Percentiles rank a stretch among this genome's conserved stretches.
phyloP scores from a whole-genome alignment of 2,113 vertebrate species.

The Rafetus swinhoei region DNA sequence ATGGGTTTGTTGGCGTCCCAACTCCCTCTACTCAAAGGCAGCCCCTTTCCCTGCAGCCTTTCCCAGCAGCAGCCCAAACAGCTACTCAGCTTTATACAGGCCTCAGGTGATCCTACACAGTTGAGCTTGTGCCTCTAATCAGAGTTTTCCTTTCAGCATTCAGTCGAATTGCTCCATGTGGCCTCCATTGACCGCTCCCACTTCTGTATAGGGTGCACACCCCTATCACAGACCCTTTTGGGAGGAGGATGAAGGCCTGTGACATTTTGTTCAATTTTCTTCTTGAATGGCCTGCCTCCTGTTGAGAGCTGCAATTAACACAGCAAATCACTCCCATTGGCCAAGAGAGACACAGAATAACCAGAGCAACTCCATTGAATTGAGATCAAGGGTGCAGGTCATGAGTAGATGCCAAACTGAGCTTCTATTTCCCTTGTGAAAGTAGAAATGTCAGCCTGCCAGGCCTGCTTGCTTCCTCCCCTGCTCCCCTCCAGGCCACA shows the following conservation, averaged over 20 bases:
- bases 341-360: constrained; percentile 3
- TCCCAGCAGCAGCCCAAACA: no score
- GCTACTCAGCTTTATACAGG: no score
- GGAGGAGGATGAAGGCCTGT: neutral
- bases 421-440: constrained; percentile 42
- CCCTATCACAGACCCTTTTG: no score
- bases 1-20: no score
- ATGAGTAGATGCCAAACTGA: constrained; percentile 29
- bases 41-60: no score
- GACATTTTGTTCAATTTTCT: neutral
- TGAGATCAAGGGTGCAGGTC: constrained; percentile 1
- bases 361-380: constrained; percentile 60
- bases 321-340: neutral
- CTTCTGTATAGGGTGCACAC: no score
- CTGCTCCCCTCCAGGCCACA: neutral
- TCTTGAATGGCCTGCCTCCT: constrained; percentile 5
- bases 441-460: constrained; percentile 37
- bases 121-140: no score
- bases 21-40: no score
- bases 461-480: neutral
- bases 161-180: no score
- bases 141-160: no score
- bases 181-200: no score
- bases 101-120: no score
- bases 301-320: neutral